Percentiles rank a stretch among this genome's conserved stretches.
Conservation (phyloP, 2,888 invertebrate species). For the Amblyjoppa proteus region DNA sequence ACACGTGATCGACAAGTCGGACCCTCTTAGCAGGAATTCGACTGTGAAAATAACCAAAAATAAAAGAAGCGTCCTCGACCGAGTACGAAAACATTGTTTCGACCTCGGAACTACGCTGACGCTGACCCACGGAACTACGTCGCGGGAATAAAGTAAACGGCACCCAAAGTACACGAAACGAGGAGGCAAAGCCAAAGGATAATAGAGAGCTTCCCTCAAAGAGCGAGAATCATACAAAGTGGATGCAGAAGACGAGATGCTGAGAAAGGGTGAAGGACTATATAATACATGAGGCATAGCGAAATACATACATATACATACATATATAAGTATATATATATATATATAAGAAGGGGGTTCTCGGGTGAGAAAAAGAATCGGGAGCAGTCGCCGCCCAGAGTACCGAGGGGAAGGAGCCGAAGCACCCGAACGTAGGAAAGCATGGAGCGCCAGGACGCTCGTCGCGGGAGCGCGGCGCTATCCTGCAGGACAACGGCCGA, state of each 20-base stretch:
- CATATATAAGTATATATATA: no score
- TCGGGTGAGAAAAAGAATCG: conserved; percentile 62
- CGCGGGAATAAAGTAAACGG: conserved; percentile 8
- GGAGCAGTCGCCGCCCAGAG: conserved; percentile 66
- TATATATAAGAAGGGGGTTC: conserved; percentile 9
- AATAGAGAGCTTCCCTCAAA: conserved; percentile 1
- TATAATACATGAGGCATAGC: neutral
- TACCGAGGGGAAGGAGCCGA: conserved; percentile 48
- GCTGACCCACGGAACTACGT: neutral
- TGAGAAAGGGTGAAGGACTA: conserved; percentile 1
- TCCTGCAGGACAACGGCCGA: conserved; percentile 79
- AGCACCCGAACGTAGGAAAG: conserved; percentile 48
- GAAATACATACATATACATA: no score
- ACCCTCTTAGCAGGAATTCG: no score
- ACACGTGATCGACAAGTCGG: neutral
- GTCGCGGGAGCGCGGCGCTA: conserved; percentile 70
- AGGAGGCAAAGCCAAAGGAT: neutral
- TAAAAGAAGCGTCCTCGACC: neutral
- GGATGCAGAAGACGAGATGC: conserved; percentile 6
- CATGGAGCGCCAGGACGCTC: conserved; percentile 58
- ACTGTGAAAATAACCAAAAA: neutral
- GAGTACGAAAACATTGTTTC: neutral
- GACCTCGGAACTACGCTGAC: neutral
- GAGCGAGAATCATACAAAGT: conserved; percentile 7
- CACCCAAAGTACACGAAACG: neutral